Evolutionary conservation across 1,140 invertebrate species (phyloP), one percentile per base, ranked within the genome.

Genomic region (Leptopilina boulardi): DNA sequence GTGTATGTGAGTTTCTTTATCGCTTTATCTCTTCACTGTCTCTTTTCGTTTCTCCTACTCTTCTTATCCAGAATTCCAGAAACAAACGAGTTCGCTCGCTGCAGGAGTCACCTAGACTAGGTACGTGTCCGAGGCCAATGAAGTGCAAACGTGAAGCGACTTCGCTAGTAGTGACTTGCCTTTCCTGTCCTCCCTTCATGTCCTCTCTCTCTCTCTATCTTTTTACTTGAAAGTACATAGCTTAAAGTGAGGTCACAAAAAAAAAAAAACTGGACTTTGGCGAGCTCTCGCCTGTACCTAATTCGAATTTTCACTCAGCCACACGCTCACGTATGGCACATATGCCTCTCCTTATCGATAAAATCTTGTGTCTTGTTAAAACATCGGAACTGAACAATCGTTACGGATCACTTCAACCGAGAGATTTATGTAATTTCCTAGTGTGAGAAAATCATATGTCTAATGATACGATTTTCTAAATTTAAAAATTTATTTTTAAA

Each of bases 51-150:
- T 66, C 59, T 66, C 10, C 13, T 9, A 0, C 23, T 0, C 23
- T 66, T 30, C 59, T 66, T 66, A 66, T 66, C 59, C 59, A 30
- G 59, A 66, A 66, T 66, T 66, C 59, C 23, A 66, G 59, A 66
- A 66, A 66, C 59, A 66, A 66, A 66, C 59, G 59, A 66, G 59
- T 66, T 66, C 15, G 59, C 30, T 66, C 59, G 26, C 59, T 66
- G 59, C 59, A n/a, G 59, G 26, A 30, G 56, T 21, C 56, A 59
- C 56, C 56, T 30, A 66, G 59, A 66, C 59, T 66, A 80, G 74
- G 75, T 77, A 78, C 78, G 76, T 80, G 74, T 41, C 76, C 76
- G 76, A 79, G 74, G 77, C 76, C 80, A 82, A 75, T 82, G 78
- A 71, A 81, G 74, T 77, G 80, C 77, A 78, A 81, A 81, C 74